Conservation (phyloP, 2,113 vertebrate genomes). For the Saguinus midas region DNA sequence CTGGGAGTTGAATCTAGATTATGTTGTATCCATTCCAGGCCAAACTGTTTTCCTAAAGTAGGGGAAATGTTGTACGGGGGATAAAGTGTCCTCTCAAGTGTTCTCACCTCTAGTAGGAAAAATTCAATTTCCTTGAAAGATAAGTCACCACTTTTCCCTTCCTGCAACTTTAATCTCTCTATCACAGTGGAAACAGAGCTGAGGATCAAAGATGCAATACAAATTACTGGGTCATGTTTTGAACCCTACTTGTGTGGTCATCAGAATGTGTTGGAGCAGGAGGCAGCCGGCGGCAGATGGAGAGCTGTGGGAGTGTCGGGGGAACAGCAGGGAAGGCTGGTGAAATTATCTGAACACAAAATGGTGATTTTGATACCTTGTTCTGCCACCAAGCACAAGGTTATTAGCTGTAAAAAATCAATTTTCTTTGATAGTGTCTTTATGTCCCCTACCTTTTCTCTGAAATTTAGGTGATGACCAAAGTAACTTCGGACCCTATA, state of each 20-base stretch:
- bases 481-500: conserved; percentile 60
- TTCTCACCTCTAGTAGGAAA: conserved; percentile 69
- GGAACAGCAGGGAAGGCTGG: conserved; percentile 55
- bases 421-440: conserved; percentile 75
- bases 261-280: conserved; percentile 27
- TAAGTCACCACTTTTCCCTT: conserved; percentile 62
- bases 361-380: conserved; percentile 66
- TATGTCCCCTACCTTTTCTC: conserved; percentile 60
- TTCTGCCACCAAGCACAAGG: conserved; percentile 67
- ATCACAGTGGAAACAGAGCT: conserved; percentile 41
- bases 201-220: conserved; percentile 56
- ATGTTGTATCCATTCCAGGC: neutral
- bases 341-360: conserved; percentile 68
- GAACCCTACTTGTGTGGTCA: conserved; percentile 57
- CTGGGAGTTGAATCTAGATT: conserved; percentile 29
- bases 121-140: conserved; percentile 72
- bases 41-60: conserved; percentile 66
- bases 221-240: conserved; percentile 61
- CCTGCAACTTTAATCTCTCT: conserved; percentile 72
- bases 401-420: conserved; percentile 77
- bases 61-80: conserved; percentile 48
- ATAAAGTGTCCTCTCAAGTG: conserved; percentile 68
- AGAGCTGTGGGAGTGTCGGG: conserved; percentile 52
- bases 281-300: conserved; percentile 40
- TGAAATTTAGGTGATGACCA: conserved; percentile 73